Percentiles rank a stretch among this genome's conserved stretches.
These are phyloP conservation scores for Dasysyrphus albostriatus DNA, from an alignment of 2,888 invertebrate genomes.

Conservation along the genomic window DNA sequence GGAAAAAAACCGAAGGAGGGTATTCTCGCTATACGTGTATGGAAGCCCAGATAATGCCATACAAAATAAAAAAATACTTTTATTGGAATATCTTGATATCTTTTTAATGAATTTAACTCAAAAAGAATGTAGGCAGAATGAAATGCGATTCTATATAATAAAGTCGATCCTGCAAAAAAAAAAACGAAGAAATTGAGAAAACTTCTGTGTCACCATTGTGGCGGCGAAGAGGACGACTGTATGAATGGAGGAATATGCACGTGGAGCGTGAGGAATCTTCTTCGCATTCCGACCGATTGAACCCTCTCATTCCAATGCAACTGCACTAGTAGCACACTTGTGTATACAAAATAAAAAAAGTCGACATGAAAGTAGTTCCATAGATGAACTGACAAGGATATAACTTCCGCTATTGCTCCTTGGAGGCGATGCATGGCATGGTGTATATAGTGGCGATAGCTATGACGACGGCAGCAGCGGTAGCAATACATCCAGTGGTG, in stretches of 20 bases:
- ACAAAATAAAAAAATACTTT: conserved; percentile 9
- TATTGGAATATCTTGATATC: conserved; percentile 34
- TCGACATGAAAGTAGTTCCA: conserved; percentile 54
- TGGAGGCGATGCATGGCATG: conserved; percentile 20
- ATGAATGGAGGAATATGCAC: conserved; percentile 12
- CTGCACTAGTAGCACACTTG: conserved; percentile 4
- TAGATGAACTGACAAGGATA: conserved; percentile 68
- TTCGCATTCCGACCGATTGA: conserved; percentile 28
- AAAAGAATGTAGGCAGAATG: conserved; percentile 38
- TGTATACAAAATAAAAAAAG: conserved; percentile 29
- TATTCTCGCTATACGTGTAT: conserved; percentile 16
- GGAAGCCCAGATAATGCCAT: conserved; percentile 24
- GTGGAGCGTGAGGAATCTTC: conserved; percentile 1
- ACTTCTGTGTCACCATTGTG: conserved; percentile 52
- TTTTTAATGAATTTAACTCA: conserved; percentile 42
- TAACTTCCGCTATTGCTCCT: conserved; percentile 68
- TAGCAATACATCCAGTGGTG: background rate
- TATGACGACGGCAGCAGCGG: conserved; percentile 9
- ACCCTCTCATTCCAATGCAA: conserved; percentile 26
- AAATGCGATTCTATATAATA: conserved; percentile 16
- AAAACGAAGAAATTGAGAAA: conserved; percentile 21
- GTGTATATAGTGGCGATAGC: background rate
- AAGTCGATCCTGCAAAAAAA: conserved; percentile 22
- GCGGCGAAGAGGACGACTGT: conserved; percentile 26
- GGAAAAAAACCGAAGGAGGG: conserved; percentile 39